These are phyloP conservation scores for Euura lappo DNA, from an alignment of 1,140 invertebrate genomes.

Conservation along the genomic window DNA sequence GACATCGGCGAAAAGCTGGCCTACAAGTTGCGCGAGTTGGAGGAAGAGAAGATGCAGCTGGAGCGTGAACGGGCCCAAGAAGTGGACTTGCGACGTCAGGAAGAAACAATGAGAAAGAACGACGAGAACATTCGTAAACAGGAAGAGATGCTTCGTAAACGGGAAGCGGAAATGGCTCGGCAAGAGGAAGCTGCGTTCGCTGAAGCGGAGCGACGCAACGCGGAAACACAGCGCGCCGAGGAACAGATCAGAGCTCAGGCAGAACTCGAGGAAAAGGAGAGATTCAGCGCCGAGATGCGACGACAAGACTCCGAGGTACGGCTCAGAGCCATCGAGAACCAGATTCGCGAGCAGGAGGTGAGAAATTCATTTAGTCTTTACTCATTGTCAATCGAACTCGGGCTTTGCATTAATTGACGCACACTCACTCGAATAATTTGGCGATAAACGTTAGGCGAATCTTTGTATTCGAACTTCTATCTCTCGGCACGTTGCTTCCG, in stretches of 20 bases:
- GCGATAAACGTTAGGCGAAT: background rate
- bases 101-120: constrained; percentile 52
- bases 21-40: constrained; percentile 61
- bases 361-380: constrained; percentile 16
- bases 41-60: constrained; percentile 62
- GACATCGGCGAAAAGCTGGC: constrained; percentile 62
- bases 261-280: constrained; percentile 42
- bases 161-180: constrained; percentile 35
- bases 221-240: constrained; percentile 40
- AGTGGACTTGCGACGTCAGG: constrained; percentile 41
- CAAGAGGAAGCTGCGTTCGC: constrained; percentile 29
- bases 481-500: too few relatives aligned
- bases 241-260: constrained; percentile 41
- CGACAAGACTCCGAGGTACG: constrained; percentile 54
- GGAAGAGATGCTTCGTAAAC: constrained; percentile 42
- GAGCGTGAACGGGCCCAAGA: constrained; percentile 58
- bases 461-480: background rate
- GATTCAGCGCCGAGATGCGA: constrained; percentile 38
- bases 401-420: too few relatives aligned
- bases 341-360: constrained; percentile 66
- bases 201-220: constrained; percentile 33
- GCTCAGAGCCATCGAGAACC: constrained; percentile 63
- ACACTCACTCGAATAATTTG: background rate
- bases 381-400: background rate
- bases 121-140: constrained; percentile 53